Base-by-base conservation (phyloP, 2,113 vertebrate genomes). In the Parus major region DNA sequence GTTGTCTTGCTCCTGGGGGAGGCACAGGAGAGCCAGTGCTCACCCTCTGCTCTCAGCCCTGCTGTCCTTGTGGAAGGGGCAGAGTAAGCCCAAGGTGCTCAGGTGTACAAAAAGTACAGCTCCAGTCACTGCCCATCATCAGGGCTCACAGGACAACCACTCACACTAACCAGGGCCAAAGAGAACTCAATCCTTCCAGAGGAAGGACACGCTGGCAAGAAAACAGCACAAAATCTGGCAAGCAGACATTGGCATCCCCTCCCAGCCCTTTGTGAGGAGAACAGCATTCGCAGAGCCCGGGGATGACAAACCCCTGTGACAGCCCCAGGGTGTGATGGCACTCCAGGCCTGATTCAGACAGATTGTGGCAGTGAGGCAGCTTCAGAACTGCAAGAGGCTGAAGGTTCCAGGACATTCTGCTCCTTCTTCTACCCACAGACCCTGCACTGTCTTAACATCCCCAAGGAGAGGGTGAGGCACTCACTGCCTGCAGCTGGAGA, bases 401-500 rank as follows among this genome's bases (percentile, higher is more conserved):
- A 68, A 76, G 23, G 8, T 10, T 55, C 50, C 9, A 42, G 11
- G 10, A 75, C 2, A 1, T 33, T 56, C 53, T 94, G 35, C 27
- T 93, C 27, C 39, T 95, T 39, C 46, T 46, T 29, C 60, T 36
- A 8, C 29, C 27, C 68, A 46, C 7, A 29, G 47, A 21, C 4
- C 7, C 31, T 68, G 22, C 24, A 15, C 27, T 52, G 17, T 3
- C 46, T 46, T 66, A 70, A 59, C 23, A 50, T 5, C 31, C 25
- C n/a, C 52, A 83, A 29, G 77, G n/a, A 76, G 39, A 33, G 33
- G 7, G 18, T 72, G 81, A 75, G 20, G 39, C 11, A 96, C 99
- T 98, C 97, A 99, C 99, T 28, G 99, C 98, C 97, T 99, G 99
- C 69, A 99, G 97, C 95, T 99, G 99, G 50, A 99, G 97, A 33